Evolutionary conservation across 2,797 vertebrate genomes (phyloP).

Genomic region (Graptemys geographica): DNA sequence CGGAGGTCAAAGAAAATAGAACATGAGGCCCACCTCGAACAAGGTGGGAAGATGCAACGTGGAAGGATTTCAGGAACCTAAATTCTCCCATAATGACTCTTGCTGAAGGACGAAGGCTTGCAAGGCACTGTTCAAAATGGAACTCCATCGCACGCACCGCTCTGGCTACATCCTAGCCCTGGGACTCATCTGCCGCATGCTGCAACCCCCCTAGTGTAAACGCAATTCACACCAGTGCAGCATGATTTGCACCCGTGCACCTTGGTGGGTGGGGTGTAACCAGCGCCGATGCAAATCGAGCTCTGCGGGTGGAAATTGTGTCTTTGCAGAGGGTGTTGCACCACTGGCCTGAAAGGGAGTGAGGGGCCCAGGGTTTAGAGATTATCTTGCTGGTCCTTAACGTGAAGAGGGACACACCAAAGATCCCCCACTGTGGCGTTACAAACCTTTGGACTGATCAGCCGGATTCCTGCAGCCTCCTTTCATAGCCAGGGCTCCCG

Average conservation of each 20-base stretch:
- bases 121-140: neutral
- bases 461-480: neutral
- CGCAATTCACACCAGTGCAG: neutral
- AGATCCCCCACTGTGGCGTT: no score
- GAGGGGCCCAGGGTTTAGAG: no score
- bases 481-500: neutral
- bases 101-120: neutral
- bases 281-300: neutral
- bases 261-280: neutral
- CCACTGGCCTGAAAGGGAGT: neutral
- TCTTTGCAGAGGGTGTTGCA: neutral
- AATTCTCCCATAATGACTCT: neutral
- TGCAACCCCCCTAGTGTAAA: neutral
- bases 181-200: neutral
- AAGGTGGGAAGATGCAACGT: neutral
- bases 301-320: neutral
- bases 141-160: neutral
- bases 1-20: neutral
- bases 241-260: neutral
- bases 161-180: neutral
- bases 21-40: neutral
- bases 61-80: neutral
- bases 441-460: neutral
- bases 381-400: neutral
- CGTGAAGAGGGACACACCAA: neutral